Base-by-base conservation (phyloP, 1,140 invertebrate species). In the Agrypnia vestita region DNA sequence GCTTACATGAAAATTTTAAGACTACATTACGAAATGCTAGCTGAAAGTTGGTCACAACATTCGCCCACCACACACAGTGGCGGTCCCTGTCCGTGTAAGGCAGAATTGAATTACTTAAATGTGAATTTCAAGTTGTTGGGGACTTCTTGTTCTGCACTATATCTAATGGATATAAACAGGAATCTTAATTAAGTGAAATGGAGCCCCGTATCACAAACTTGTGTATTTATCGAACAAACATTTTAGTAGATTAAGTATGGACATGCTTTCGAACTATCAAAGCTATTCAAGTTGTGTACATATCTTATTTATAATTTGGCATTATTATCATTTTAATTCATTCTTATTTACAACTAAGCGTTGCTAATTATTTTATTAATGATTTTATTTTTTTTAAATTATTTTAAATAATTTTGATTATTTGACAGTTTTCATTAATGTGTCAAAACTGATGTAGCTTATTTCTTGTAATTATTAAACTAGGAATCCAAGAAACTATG, bases 131-230 rank as follows among this genome's bases (percentile, higher is more conserved):
- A 64, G 61, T 64, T 64, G 61, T 64, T 64, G 11, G 25, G 61
- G 35, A 64, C 19, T 64, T 64, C 61, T 64, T 64, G 61, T 43
- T 64, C 61, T 25, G 15, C 19, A 64, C 61, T 25, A 13, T 64
- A 64, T 64, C 19, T 64, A 64, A 64, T 64, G 35, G 61, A 64
- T 64, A 64, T 64, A 64, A 64, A 43, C 35, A 64, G 61, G 61
- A 64, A 64, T 64, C 61, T 64, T 64, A 64, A 64, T 64, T 64
- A 64, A 64, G 61, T 64, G 61, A 64, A 64, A 64, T 64, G 61
- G 61, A 44, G 35, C 61, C 11, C 61, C 12, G 61, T 64, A 43
- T 44, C n/a, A 64, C 35, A 62, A 21, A 35, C 8, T 25, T 35
- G 35, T n/a, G 35, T 43, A n/a, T 9, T 19, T 43, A 64, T 64